Conservation (phyloP, 2,113 vertebrate species). For the Seriola rivoliana region DNA sequence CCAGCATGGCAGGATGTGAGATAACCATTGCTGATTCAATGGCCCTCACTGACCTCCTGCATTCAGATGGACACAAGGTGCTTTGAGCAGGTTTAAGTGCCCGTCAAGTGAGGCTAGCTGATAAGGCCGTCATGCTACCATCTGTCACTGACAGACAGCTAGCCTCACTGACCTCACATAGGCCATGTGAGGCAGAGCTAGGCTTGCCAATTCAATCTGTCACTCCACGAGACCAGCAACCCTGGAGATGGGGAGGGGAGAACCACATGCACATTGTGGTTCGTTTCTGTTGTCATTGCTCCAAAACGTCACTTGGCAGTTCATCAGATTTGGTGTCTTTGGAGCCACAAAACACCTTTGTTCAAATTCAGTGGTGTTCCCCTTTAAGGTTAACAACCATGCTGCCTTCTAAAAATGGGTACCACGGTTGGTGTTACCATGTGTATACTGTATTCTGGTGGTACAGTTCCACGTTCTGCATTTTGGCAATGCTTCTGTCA, state of each 20-base stretch:
- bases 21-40: constrained; percentile 43
- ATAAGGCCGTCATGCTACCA: constrained; percentile 52
- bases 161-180: constrained; percentile 54
- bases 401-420: too few species aligned
- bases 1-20: not conserved
- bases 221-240: constrained; percentile 37
- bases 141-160: constrained; percentile 59
- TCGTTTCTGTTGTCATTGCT: constrained; percentile 27
- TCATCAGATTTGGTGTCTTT: not conserved
- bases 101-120: constrained; percentile 40
- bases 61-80: constrained; percentile 42
- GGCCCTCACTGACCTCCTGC: constrained; percentile 41
- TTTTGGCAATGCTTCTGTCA: not conserved
- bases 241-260: constrained; percentile 7
- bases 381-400: too few species aligned
- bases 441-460: not conserved
- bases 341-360: not conserved
- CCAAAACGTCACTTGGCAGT: not conserved
- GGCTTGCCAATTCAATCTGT: constrained; percentile 61
- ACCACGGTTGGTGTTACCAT: too few species aligned
- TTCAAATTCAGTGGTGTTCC: too few species aligned
- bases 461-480: not conserved
- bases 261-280: constrained; percentile 11
- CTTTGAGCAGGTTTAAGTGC: constrained; percentile 54
- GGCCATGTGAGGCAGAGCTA: constrained; percentile 50